These are phyloP conservation scores for Arctopsyche grandis DNA, from an alignment of 1,140 invertebrate genomes.

Conservation along the genomic window DNA sequence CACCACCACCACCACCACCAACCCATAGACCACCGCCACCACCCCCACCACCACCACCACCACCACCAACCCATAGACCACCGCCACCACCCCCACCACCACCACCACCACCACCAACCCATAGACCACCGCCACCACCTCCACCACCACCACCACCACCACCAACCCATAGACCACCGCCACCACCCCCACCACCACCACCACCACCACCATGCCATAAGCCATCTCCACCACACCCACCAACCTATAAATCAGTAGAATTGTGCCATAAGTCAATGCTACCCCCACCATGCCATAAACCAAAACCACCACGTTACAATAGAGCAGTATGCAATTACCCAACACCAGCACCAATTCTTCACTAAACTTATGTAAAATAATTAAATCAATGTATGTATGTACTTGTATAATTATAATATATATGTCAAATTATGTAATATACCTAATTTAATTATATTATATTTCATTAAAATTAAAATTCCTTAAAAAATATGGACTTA, in stretches of 20 bases:
- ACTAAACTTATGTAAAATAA: no score
- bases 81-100: neutral
- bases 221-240: neutral
- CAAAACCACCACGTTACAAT: neutral
- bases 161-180: neutral
- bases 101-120: neutral
- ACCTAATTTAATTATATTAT: no score
- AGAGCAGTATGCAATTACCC: no score
- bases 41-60: neutral
- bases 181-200: neutral
- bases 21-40: neutral
- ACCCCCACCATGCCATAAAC: neutral
- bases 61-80: neutral
- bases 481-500: no score
- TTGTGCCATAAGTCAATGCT: neutral
- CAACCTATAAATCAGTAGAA: no score
- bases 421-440: no score
- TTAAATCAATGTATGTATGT: no score
- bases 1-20: neutral
- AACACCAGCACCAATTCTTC: no score
- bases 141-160: constrained; percentile 9
- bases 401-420: no score
- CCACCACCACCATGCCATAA: neutral
- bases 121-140: neutral
- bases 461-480: no score